A percentile compares a stretch with the other conserved stretches of the same genome.
phyloP scores from a whole-genome alignment of 2,888 invertebrate genomes.

The Leucophora obtusa region DNA sequence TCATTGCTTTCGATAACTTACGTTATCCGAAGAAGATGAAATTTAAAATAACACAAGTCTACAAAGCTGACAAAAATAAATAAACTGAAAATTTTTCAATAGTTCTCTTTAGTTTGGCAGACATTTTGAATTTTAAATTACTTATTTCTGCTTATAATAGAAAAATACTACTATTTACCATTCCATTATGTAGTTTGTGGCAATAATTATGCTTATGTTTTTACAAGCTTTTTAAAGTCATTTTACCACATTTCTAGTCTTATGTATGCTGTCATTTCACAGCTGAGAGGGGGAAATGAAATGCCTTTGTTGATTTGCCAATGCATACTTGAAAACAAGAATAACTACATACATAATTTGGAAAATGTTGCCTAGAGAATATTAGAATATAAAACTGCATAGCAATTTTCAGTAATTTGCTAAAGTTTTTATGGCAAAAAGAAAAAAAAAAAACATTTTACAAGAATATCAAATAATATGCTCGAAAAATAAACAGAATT shows the following conservation, averaged over 20 bases:
- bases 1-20: no score
- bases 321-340: neutral
- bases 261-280: no score
- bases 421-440: neutral
- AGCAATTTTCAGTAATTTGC: neutral
- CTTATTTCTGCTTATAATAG: neutral
- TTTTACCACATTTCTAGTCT: neutral
- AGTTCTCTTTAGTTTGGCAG: neutral
- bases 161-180: neutral
- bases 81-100: neutral
- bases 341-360: neutral
- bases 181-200: neutral
- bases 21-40: no score
- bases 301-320: neutral
- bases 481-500: neutral
- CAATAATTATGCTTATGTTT: slow-evolving; percentile 19
- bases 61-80: neutral
- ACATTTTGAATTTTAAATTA: neutral
- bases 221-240: neutral
- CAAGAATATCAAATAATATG: neutral
- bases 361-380: neutral
- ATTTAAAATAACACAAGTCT: neutral
- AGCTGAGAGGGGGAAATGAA: neutral
- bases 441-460: neutral
- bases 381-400: neutral